phyloP scores from a whole-genome alignment of 1,140 invertebrate genomes.

The Reticulitermes speratus region DNA sequence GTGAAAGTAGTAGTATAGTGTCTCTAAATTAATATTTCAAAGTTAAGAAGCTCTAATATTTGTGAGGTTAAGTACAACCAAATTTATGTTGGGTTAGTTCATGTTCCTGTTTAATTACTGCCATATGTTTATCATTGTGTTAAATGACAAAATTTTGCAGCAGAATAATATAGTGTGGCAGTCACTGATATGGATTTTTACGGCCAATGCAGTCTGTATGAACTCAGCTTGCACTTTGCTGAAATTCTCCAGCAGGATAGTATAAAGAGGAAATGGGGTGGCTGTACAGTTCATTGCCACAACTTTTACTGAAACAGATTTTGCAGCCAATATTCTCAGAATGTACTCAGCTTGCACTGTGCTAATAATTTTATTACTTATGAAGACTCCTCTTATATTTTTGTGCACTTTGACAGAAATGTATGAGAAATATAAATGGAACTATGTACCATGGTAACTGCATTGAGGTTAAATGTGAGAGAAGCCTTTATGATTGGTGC shows the following conservation, averaged over 20 bases:
- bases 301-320: not conserved
- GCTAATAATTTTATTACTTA: not conserved
- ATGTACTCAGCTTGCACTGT: not conserved
- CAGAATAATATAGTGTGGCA: no score
- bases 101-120: not conserved
- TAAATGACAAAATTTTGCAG: not conserved
- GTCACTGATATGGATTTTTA: no score
- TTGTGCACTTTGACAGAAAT: not conserved
- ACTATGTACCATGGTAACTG: not conserved
- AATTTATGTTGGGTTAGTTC: not conserved
- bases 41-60: no score
- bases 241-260: not conserved
- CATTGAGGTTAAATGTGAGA: not conserved
- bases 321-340: not conserved
- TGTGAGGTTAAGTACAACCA: no score
- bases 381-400: conserved; percentile 1
- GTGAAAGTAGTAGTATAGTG: no score
- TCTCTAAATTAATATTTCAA: no score
- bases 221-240: not conserved
- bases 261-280: not conserved
- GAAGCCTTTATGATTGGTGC: not conserved
- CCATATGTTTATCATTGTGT: not conserved
- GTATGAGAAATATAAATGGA: not conserved
- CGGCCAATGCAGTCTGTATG: no score
- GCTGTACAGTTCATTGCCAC: not conserved